Evolutionary conservation across 1,140 invertebrate genomes (phyloP), one percentile per base, ranked within the genome.

Genomic region (Formica selysi): DNA sequence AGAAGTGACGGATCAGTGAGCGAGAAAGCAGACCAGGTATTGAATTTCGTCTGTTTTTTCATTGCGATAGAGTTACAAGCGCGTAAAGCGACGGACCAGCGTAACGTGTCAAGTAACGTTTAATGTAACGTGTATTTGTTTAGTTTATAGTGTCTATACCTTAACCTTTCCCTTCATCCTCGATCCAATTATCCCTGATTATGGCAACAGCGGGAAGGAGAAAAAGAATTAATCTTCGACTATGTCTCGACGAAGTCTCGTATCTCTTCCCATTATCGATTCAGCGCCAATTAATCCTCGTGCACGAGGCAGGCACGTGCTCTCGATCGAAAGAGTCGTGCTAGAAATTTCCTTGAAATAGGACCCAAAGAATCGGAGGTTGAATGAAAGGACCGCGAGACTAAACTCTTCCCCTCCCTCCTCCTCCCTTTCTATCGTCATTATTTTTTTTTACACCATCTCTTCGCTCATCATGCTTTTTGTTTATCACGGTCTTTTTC

Each of bases 81-180:
- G 73, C 59, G 62, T 54, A 22, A 78, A 71, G 68, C 70, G 67
- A 85, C 41, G 86, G 86, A 68, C 81, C 86, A 89, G 81, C 68
- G 67, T 86, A 51, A 87, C 84, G 78, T 80, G 70, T 84, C 67
- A 61, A 65, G 41, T 80, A 51, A 85, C 79, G 85, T 93, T 93
- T 92, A 92, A 92, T 92, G 90, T 92, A 91, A 90, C 89, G 89
- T 93, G 87, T 94, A 93, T 92, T 93, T 88, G 88, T 94, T 94
- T 94, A 93, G 92, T 94, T 93, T 73, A 85, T 93, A 93, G 92
- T 86, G 83, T 88, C 91, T 88, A 83, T 87, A 87, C 78, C 88
- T 68, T 59, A 83, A 73, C 85, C 87, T 79, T 65, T 76, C 86
- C 73, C 80, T 59, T 78, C 85, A 51, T 41, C 44, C 64, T 76